Conservation (phyloP, 2,113 vertebrate species). For the Platysternon megacephalum region DNA sequence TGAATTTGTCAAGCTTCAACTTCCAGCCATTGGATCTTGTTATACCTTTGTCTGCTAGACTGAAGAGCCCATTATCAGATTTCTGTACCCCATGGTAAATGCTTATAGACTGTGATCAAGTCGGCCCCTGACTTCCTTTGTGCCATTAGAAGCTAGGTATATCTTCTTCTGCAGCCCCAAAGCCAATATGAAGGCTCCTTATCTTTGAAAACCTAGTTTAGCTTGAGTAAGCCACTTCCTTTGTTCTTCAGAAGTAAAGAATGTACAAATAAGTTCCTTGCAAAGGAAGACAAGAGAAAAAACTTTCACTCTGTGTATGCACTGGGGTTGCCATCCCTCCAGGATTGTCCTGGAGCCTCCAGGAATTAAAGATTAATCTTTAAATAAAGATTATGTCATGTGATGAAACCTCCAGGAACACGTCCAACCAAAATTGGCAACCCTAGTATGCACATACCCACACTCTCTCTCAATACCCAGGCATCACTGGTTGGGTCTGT, state of each 20-base stretch:
- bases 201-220: background rate
- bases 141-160: background rate
- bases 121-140: background rate
- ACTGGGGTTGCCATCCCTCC: too few species aligned
- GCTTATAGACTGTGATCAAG: background rate
- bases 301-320: background rate
- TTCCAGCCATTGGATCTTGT: background rate
- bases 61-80: background rate
- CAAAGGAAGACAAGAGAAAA: background rate
- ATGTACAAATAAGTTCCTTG: background rate
- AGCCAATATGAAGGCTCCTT: background rate
- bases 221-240: background rate
- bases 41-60: background rate
- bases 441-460: background rate
- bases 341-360: too few species aligned
- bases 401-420: too few species aligned
- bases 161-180: background rate
- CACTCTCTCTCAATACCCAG: background rate
- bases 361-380: too few species aligned
- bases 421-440: too few species aligned
- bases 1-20: background rate
- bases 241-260: background rate
- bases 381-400: too few species aligned
- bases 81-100: background rate
- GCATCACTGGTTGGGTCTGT: background rate